Evolutionary conservation across 2,888 invertebrate genomes (phyloP).

Genomic region (Euphydryas editha): DNA sequence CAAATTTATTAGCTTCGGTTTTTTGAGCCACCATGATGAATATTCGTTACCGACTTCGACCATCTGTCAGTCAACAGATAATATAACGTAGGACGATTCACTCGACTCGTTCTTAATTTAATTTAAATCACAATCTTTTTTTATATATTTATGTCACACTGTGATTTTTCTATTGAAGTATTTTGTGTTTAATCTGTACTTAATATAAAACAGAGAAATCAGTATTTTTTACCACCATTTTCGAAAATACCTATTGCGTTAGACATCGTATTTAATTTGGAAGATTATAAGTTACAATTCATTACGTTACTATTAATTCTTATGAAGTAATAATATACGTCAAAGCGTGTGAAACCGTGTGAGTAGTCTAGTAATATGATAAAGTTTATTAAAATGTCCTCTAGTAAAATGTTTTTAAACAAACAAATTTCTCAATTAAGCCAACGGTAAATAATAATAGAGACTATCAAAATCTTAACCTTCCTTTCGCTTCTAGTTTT

Average conservation of each 20-base stretch:
- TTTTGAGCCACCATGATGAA: conserved; percentile 49
- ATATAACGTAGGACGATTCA: conserved; percentile 19
- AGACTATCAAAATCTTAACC: conserved; percentile 17
- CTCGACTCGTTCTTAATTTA: conserved; percentile 24
- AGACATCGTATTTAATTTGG: too few species aligned
- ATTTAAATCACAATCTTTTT: neutral
- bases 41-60: conserved; percentile 46
- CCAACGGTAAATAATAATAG: conserved; percentile 17
- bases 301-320: too few species aligned
- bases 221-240: too few species aligned
- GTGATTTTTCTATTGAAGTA: neutral
- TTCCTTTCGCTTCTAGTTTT: conserved; percentile 25
- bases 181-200: too few species aligned
- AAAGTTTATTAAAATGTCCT: too few species aligned
- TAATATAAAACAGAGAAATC: too few species aligned
- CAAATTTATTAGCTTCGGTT: conserved; percentile 55
- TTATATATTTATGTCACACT: neutral
- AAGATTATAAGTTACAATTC: too few species aligned
- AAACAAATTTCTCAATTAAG: neutral
- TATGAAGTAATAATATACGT: too few species aligned
- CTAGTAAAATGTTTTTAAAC: neutral
- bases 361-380: too few species aligned
- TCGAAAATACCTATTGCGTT: too few species aligned
- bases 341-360: too few species aligned
- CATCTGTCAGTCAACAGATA: conserved; percentile 40